Base-by-base conservation (phyloP, 2,888 invertebrate genomes). In the Cephus rjabovi region DNA sequence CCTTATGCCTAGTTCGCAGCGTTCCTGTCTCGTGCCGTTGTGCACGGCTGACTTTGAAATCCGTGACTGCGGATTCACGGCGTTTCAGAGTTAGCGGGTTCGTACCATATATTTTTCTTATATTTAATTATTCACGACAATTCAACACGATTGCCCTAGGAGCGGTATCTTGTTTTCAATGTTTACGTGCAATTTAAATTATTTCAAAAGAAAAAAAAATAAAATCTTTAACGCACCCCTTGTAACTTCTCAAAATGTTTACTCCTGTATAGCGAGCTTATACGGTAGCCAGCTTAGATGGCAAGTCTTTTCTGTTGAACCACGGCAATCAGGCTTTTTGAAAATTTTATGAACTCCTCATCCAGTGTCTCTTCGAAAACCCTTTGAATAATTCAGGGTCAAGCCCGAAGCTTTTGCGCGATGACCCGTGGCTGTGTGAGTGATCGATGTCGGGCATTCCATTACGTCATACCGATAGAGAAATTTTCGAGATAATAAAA, bases 311-410 rank as follows among this genome's bases (percentile, higher is more conserved):
- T 81, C 78, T 79, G 77, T 77, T 81, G 69, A 75, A 84, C 88
- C 88, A 84, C 87, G 85, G 90, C 89, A 90, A 90, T 90, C 90
- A 90, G 86, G 89, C 81, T 76, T 83, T 81, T 82, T 90, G 89
- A 86, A 90, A 89, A 88, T 90, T 90, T 90, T 86, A 90, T 89
- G 85, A 88, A 88, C 87, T 89, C 87, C 89, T 88, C 88, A 75
- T 83, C 81, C 82, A 83, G 86, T 84, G 84, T 86, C 88, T 86
- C 88, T 89, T 86, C 86, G 84, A 81, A 81, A 85, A 83, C 86
- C 87, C 86, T 56, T 56, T 90, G 86, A 90, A 90, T 90, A 88
- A 90, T 90, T 90, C 88, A 90, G 86, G 89, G 89, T 89, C 87
- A 89, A 87, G 84, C 68, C 74, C 68, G 35, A 76, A 79, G 83